Evolutionary conservation across 2,113 vertebrate species (phyloP).

Genomic region (Pollimyrus isidori): DNA sequence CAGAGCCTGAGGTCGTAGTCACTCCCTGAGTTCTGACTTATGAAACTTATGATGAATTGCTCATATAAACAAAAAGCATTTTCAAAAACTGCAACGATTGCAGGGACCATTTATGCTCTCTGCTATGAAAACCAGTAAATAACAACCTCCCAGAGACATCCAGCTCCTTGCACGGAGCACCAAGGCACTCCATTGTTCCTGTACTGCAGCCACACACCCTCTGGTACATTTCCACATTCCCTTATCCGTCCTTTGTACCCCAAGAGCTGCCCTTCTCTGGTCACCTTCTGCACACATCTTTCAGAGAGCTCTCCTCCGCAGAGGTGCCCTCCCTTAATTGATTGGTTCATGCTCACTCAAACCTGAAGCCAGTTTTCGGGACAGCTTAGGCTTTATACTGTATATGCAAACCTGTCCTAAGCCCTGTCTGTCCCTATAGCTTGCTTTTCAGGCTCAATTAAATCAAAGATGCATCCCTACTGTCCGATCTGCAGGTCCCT

Average conservation of each 20-base stretch:
- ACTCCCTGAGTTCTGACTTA: not conserved
- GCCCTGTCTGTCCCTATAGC: not conserved
- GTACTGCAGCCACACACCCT: not conserved
- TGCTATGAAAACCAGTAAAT: not conserved
- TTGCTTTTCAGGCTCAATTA: slow-evolving; percentile 11
- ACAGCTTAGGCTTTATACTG: not conserved
- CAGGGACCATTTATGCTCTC: not conserved
- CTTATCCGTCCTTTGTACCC: not conserved
- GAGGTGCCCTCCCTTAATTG: not conserved
- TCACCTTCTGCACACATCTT: not conserved
- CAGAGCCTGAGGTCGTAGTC: not conserved
- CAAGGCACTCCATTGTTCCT: not conserved
- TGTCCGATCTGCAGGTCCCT: slow-evolving; percentile 1
- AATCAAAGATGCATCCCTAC: slow-evolving; percentile 16
- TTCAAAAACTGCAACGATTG: not conserved
- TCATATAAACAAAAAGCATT: not conserved
- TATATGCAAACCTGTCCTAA: slow-evolving; percentile 1
- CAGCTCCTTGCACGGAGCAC: not conserved
- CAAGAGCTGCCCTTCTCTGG: not conserved
- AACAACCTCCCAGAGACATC: not conserved
- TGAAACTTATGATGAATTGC: not conserved
- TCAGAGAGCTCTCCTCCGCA: not conserved
- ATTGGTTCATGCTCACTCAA: not conserved
- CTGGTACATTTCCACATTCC: not conserved
- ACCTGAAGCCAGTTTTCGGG: not conserved